Evolutionary conservation across 1,140 invertebrate species (phyloP).

Genomic region (Drosophila subobscura): DNA sequence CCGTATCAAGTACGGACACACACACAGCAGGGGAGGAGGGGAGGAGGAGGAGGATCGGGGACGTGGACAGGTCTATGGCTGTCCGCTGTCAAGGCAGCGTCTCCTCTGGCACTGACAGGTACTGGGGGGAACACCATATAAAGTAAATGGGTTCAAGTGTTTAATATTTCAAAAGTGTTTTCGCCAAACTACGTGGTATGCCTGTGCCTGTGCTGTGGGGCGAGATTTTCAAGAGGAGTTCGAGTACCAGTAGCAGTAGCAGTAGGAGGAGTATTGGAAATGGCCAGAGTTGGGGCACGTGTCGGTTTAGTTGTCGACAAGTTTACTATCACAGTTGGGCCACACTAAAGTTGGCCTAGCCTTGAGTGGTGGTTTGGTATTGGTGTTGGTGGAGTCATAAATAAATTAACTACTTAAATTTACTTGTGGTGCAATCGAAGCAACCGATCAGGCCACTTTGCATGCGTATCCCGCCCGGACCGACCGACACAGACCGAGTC

Average conservation of each 20-base stretch:
- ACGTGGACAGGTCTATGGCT: constrained; percentile 1
- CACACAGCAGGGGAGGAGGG: not conserved
- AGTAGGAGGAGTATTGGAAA: constrained; percentile 24
- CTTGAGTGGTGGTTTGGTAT: constrained; percentile 3
- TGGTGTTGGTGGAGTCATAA: constrained; percentile 41
- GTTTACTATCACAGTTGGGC: constrained; percentile 56
- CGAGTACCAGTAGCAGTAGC: no score
- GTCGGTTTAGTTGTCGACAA: constrained; percentile 49
- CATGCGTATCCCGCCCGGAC: constrained; percentile 4
- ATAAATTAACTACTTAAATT: constrained; percentile 59
- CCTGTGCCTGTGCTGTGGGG: constrained; percentile 19
- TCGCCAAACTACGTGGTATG: constrained; percentile 50
- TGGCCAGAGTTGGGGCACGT: constrained; percentile 38
- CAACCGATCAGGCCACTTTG: constrained; percentile 9
- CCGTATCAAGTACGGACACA: not conserved
- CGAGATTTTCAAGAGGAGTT: constrained; percentile 17
- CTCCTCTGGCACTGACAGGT: constrained; percentile 14
- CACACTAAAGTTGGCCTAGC: constrained; percentile 39
- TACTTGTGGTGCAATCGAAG: constrained; percentile 32
- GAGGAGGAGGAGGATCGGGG: no score
- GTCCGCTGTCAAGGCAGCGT: no score
- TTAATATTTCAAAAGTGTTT: constrained; percentile 73
- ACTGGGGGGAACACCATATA: constrained; percentile 32
- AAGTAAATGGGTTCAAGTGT: constrained; percentile 71
- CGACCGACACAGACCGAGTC: not conserved